phyloP scores from a whole-genome alignment of 2,113 vertebrate genomes.

The Muscicapa adusta region DNA sequence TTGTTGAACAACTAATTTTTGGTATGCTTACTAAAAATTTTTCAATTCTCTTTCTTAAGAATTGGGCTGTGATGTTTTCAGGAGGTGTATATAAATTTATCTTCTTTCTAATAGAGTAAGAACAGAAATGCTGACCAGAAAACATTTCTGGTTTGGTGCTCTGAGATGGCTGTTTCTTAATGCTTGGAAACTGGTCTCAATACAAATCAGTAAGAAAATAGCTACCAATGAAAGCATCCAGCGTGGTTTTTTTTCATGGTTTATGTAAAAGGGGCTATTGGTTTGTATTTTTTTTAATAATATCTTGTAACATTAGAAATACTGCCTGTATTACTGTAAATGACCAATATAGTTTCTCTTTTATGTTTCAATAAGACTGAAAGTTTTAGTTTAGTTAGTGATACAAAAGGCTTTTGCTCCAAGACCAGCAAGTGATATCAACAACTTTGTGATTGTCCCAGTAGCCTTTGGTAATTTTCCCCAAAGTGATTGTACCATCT shows the following conservation, averaged over 20 bases:
- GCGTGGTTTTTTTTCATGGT: rapidly evolving
- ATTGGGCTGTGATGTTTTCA: not conserved
- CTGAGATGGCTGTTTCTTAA: not conserved
- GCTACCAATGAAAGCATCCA: not conserved
- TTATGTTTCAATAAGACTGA: not conserved
- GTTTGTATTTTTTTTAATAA: not conserved
- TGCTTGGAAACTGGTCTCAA: not conserved
- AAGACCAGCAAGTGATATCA: not conserved
- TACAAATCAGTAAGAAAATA: not conserved
- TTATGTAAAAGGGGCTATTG: not conserved
- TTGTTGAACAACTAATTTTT: not conserved
- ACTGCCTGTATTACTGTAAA: not conserved
- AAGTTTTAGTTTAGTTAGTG: not conserved
- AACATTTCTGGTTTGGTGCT: not conserved
- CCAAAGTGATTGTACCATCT: not conserved
- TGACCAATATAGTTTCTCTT: not conserved
- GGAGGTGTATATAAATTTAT: not conserved
- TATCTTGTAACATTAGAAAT: not conserved
- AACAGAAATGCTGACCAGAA: not conserved
- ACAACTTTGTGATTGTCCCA: not conserved
- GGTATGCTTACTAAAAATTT: not conserved
- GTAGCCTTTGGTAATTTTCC: not conserved
- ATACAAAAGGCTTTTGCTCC: not conserved
- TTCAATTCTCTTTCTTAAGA: not conserved
- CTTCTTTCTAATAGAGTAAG: not conserved